Conservation (phyloP, 2,888 invertebrate genomes). For the Homarus gammarus region DNA sequence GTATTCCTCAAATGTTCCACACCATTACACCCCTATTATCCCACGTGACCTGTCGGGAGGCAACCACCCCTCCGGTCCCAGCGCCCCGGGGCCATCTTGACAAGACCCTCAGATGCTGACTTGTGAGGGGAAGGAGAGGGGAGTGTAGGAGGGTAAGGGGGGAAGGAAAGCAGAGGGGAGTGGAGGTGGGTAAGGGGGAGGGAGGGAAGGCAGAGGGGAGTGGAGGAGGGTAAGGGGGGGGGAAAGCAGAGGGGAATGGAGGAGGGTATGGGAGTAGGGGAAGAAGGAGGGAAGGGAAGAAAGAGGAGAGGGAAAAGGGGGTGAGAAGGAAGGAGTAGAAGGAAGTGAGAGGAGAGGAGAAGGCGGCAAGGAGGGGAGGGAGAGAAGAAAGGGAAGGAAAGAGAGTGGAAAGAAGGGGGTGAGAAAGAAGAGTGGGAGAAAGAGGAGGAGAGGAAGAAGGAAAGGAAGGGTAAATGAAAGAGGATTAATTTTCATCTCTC, state of each 20-base stretch:
- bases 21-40: conserved; percentile 54
- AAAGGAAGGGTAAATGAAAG: neutral
- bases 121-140: neutral
- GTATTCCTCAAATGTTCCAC: conserved; percentile 58
- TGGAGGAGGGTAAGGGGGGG: neutral
- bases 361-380: neutral
- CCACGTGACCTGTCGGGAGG: conserved; percentile 17
- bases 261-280: neutral
- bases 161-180: too few relatives aligned
- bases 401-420: neutral
- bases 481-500: neutral
- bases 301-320: neutral
- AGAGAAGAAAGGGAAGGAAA: neutral
- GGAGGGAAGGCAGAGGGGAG: too few relatives aligned
- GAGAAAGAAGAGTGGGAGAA: neutral
- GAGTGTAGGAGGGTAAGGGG: too few relatives aligned
- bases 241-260: neutral
- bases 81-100: neutral
- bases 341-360: neutral
- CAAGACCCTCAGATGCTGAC: neutral
- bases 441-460: neutral
- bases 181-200: neutral
- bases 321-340: neutral
- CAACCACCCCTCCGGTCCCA: neutral
- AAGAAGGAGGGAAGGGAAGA: neutral